Conservation (phyloP, 2,113 vertebrate species). For the Epinephelus lanceolatus region DNA sequence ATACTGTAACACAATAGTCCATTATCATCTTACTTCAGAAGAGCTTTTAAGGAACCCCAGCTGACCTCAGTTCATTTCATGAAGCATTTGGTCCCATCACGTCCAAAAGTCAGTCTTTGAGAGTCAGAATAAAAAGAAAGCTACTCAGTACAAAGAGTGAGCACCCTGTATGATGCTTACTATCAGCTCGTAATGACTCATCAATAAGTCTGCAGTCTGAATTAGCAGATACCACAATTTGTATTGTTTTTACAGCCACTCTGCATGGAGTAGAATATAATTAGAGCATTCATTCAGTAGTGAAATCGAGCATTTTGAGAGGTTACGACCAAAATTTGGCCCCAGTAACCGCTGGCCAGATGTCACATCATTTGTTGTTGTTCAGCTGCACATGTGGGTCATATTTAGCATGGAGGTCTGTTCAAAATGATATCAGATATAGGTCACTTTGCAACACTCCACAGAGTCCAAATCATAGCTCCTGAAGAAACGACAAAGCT, state of each 20-base stretch:
- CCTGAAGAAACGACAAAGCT: neutral
- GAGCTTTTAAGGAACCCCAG: too few species aligned
- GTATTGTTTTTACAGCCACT: neutral
- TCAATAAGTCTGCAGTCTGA: conserved; percentile 1
- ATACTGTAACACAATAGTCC: neutral
- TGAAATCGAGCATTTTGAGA: conserved; percentile 23
- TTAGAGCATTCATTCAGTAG: conserved; percentile 1
- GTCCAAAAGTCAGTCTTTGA: neutral
- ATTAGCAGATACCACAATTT: neutral
- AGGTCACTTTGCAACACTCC: conserved; percentile 24
- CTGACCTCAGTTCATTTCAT: neutral
- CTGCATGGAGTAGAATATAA: neutral
- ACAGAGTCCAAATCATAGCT: neutral
- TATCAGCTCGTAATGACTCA: neutral
- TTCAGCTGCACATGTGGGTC: conserved; percentile 36
- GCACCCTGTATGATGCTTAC: neutral
- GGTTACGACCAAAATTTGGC: conserved; percentile 9
- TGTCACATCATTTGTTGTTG: conserved; percentile 28
- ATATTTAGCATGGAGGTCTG: conserved; percentile 15
- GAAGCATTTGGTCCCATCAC: neutral
- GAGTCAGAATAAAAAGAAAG: neutral
- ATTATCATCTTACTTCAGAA: neutral
- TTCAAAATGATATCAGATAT: conserved; percentile 27
- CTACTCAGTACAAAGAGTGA: neutral
- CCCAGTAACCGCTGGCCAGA: conserved; percentile 45